Evolutionary conservation across 2,797 vertebrate species (phyloP).

Genomic region (Helicolenus hilgendorfi): DNA sequence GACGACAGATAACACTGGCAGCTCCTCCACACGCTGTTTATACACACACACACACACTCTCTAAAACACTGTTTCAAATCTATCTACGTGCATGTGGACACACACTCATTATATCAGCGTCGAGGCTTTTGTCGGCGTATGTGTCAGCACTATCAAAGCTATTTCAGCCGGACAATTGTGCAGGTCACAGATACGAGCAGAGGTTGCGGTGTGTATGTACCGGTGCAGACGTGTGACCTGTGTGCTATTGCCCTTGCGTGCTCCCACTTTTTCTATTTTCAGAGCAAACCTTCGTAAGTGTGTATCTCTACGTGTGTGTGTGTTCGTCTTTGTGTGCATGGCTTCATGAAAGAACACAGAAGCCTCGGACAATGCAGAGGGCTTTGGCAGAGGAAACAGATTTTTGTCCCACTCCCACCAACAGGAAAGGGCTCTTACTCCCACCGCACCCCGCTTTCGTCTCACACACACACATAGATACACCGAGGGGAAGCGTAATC

Average conservation of each 20-base stretch:
- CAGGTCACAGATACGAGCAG: constrained; percentile 74
- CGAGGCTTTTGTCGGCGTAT: constrained; percentile 69
- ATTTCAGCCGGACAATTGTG: constrained; percentile 73
- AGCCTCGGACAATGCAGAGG: constrained; percentile 82
- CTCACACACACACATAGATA: constrained; percentile 35
- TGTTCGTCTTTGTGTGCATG: constrained; percentile 36
- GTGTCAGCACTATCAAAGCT: constrained; percentile 81
- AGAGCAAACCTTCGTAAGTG: constrained; percentile 68
- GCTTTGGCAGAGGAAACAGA: constrained; percentile 87
- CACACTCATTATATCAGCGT: constrained; percentile 67
- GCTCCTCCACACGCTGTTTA: constrained; percentile 71
- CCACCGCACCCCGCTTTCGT: constrained; percentile 78
- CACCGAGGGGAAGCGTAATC: constrained; percentile 64
- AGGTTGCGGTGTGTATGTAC: constrained; percentile 30
- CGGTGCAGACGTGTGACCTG: constrained; percentile 37
- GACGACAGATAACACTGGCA: constrained; percentile 73
- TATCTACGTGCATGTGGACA: neutral
- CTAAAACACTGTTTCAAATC: constrained; percentile 29
- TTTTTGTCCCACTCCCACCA: constrained; percentile 88
- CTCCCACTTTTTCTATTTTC: constrained; percentile 80
- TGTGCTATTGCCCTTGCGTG: constrained; percentile 37
- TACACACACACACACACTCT: constrained; percentile 34
- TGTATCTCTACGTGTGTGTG: constrained; percentile 18
- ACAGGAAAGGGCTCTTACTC: constrained; percentile 87
- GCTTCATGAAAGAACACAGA: constrained; percentile 77